Conservation (phyloP, 2,113 vertebrate species). For the Rutilus rutilus region DNA sequence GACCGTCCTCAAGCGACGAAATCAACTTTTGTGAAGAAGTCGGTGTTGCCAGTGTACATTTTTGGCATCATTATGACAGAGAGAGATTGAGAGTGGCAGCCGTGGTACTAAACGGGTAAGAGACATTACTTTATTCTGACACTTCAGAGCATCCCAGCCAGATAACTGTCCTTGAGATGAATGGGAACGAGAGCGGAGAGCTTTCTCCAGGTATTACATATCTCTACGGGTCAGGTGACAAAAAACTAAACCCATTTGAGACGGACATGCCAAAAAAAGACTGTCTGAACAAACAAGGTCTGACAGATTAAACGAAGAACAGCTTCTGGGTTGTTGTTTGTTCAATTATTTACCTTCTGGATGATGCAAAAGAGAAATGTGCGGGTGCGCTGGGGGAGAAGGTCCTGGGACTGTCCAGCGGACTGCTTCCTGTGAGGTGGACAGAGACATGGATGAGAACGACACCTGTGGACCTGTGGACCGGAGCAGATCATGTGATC, state of each 20-base stretch:
- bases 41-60: neutral
- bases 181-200: no score
- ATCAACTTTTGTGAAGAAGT: neutral
- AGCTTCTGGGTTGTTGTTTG: neutral
- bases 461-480: neutral
- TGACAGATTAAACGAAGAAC: neutral
- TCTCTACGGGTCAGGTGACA: neutral
- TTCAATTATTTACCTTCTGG: slow-evolving; percentile 81
- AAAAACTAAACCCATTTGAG: neutral
- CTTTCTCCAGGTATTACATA: neutral
- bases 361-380: slow-evolving; percentile 94
- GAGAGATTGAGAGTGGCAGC: neutral
- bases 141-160: no score
- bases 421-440: slow-evolving; percentile 83
- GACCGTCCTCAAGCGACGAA: neutral
- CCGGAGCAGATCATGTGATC: neutral
- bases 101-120: neutral
- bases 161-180: no score
- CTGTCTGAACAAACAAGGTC: neutral
- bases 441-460: neutral
- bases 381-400: slow-evolving; percentile 91
- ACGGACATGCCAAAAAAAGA: neutral
- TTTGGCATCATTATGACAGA: neutral
- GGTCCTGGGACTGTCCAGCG: slow-evolving; percentile 91
- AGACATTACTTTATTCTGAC: no score